Evolutionary conservation across 2,113 vertebrate species (phyloP).

Genomic region (Myrmophylax atrothorax): DNA sequence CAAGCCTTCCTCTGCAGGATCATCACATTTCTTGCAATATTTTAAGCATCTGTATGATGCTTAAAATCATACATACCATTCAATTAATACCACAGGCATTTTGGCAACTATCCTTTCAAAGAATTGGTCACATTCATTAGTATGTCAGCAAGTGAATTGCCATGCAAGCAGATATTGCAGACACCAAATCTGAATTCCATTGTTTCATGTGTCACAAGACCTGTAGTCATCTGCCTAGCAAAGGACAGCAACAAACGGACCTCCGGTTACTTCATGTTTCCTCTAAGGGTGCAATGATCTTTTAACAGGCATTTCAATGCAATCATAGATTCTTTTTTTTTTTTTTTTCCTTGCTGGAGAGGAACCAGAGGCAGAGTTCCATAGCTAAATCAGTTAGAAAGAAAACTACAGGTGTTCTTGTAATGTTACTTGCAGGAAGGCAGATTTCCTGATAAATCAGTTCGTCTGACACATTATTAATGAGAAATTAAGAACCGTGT

Average conservation of each 20-base stretch:
- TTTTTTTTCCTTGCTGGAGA: not conserved
- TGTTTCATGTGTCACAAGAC: not conserved
- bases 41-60: not conserved
- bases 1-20: not conserved
- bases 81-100: not conserved
- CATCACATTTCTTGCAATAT: not conserved
- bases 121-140: not conserved
- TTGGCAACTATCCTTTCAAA: not conserved
- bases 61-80: too few relatives aligned
- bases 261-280: not conserved
- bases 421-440: slow-evolving; percentile 26
- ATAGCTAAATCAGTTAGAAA: slow-evolving; percentile 49
- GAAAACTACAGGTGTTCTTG: slow-evolving; percentile 7
- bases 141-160: not conserved
- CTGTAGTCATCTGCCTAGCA: not conserved
- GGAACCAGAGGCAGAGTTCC: not conserved
- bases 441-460: slow-evolving; percentile 61
- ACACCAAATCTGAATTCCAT: not conserved
- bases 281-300: not conserved
- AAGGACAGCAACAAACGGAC: not conserved
- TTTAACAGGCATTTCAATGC: not conserved
- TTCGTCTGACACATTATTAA: slow-evolving; percentile 29
- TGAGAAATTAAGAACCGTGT: slow-evolving; percentile 12
- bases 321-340: not conserved
- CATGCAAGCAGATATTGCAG: not conserved